phyloP scores from a whole-genome alignment of 2,888 invertebrate species.

The Gari tellinella region DNA sequence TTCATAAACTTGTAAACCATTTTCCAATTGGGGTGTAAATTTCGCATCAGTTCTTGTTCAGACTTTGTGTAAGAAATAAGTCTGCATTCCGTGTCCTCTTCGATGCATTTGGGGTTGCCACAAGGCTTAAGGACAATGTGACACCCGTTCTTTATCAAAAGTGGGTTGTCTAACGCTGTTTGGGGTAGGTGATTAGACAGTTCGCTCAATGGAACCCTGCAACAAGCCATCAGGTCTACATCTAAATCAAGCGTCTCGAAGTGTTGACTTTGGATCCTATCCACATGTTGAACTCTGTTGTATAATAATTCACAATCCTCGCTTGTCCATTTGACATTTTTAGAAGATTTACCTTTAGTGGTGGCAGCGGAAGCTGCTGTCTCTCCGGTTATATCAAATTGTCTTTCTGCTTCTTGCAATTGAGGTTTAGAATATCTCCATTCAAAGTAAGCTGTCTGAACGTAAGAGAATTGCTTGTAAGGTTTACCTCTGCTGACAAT shows the following conservation, averaged over 20 bases:
- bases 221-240: constrained; percentile 28
- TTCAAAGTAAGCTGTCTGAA: constrained; percentile 12
- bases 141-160: constrained; percentile 21
- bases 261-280: too few species aligned
- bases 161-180: not conserved
- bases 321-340: too few species aligned
- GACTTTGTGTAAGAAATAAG: constrained; percentile 31
- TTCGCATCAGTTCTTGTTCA: constrained; percentile 21
- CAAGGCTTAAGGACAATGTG: constrained; percentile 35
- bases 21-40: constrained; percentile 19
- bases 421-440: too few species aligned
- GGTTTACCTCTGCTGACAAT: constrained; percentile 20
- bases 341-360: too few species aligned
- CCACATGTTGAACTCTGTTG: too few species aligned
- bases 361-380: too few species aligned
- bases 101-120: constrained; percentile 1
- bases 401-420: too few species aligned
- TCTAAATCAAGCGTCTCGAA: constrained; percentile 10
- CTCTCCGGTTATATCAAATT: too few species aligned
- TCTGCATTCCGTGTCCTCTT: constrained; percentile 11
- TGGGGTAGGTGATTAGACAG: not conserved
- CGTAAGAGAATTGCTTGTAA: constrained; percentile 19
- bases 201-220: constrained; percentile 4
- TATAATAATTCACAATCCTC: too few species aligned
- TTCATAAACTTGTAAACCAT: constrained; percentile 14